These are phyloP conservation scores for Clostera curtula DNA, from an alignment of 2,888 invertebrate species.

Conservation along the genomic window DNA sequence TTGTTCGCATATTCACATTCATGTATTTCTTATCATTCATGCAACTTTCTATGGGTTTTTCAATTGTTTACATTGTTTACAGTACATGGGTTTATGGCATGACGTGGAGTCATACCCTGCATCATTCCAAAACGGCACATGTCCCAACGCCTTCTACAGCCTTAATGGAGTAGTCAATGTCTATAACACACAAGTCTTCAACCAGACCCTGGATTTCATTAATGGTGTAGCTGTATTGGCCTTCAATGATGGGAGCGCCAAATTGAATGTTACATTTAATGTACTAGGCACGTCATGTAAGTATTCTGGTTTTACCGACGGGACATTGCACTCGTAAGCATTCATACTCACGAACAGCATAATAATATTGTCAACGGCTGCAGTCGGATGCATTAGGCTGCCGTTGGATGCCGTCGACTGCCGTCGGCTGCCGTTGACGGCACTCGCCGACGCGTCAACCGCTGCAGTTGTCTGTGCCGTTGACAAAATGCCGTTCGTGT, in stretches of 20 bases:
- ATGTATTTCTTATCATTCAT: background rate
- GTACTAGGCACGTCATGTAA: constrained; percentile 40
- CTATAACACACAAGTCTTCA: constrained; percentile 31
- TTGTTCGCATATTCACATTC: background rate
- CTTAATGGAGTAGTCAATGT: constrained; percentile 17
- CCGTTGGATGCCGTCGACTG: too few relatives aligned
- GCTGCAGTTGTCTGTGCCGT: too few relatives aligned
- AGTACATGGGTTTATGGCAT: constrained; percentile 40
- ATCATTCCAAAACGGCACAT: constrained; percentile 34
- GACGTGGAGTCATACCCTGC: constrained; percentile 37
- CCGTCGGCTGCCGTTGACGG: too few relatives aligned
- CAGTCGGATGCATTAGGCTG: too few relatives aligned
- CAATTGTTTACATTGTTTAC: constrained; percentile 7
- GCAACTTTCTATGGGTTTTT: background rate
- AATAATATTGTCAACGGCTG: too few relatives aligned
- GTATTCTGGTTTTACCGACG: background rate
- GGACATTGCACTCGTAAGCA: too few relatives aligned
- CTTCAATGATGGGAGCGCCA: constrained; percentile 70
- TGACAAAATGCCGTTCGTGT: too few relatives aligned
- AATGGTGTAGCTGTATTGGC: constrained; percentile 26
- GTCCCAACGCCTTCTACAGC: constrained; percentile 34
- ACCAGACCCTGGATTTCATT: constrained; percentile 25
- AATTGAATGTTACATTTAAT: constrained; percentile 77
- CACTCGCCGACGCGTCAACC: too few relatives aligned
- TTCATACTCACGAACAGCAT: too few relatives aligned